These are phyloP conservation scores for Tenualosa thibaudeaui DNA, from an alignment of 2,797 vertebrate genomes.

Conservation along the genomic window DNA sequence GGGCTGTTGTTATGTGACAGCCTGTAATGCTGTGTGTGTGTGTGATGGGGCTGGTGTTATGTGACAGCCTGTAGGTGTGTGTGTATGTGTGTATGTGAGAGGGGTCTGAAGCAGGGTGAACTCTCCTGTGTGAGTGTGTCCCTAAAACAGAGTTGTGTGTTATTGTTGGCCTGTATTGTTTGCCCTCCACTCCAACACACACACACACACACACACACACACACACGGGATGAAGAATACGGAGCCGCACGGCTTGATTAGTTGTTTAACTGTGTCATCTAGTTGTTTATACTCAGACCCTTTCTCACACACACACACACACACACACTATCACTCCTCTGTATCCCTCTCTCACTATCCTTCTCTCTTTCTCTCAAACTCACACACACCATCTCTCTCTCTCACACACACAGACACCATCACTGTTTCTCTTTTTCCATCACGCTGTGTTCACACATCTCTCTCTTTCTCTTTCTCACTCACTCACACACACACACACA, in stretches of 20 bases:
- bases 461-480: too few relatives aligned
- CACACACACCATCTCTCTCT: background rate
- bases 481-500: too few relatives aligned
- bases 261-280: background rate
- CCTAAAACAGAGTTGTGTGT: background rate
- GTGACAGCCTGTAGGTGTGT: too few relatives aligned
- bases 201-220: background rate
- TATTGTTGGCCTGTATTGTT: constrained; percentile 1
- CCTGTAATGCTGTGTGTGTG: background rate
- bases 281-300: background rate
- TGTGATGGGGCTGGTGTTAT: background rate
- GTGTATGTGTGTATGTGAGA: background rate
- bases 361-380: background rate
- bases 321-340: too few relatives aligned
- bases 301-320: background rate
- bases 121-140: background rate
- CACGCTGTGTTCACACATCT: too few relatives aligned
- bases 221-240: background rate
- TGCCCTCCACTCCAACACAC: background rate
- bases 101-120: background rate
- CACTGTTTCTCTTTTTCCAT: too few relatives aligned
- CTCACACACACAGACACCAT: background rate
- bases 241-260: background rate
- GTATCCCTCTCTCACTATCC: background rate
- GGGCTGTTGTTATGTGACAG: too few relatives aligned